Percentiles rank a stretch among this genome's conserved stretches.
phyloP scores from a whole-genome alignment of 2,888 invertebrate genomes.

The Crepidodera aurea region DNA sequence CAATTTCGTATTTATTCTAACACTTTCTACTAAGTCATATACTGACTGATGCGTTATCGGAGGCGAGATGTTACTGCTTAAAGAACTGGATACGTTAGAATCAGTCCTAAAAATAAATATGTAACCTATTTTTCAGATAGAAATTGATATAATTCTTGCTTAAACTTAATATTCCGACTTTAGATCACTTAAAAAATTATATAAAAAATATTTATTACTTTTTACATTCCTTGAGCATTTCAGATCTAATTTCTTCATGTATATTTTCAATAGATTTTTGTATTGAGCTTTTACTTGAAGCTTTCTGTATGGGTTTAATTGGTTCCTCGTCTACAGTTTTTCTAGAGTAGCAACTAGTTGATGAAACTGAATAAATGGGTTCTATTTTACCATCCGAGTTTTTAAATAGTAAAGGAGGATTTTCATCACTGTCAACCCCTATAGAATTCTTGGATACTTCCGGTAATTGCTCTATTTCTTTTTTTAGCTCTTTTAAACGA shows the following conservation, averaged over 20 bases:
- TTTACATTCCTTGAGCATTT: conserved; percentile 47
- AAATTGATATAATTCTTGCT: too few species aligned
- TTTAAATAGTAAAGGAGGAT: conserved; percentile 53
- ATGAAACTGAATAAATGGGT: conserved; percentile 44
- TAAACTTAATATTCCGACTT: too few species aligned
- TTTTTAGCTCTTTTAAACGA: conserved; percentile 71
- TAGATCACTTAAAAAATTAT: too few species aligned
- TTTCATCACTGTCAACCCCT: conserved; percentile 50
- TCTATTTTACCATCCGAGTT: conserved; percentile 56
- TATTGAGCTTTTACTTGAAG: conserved; percentile 48
- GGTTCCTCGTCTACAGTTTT: conserved; percentile 49
- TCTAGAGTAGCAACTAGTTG: conserved; percentile 40
- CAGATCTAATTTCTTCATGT: conserved; percentile 53
- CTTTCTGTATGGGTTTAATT: conserved; percentile 51
- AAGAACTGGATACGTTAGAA: conserved; percentile 39
- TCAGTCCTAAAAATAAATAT: conserved; percentile 40
- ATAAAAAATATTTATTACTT: conserved; percentile 31
- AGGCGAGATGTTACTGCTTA: conserved; percentile 54
- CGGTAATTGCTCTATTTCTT: conserved; percentile 64
- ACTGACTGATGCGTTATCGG: conserved; percentile 67
- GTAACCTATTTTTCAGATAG: too few species aligned
- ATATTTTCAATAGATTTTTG: conserved; percentile 55
- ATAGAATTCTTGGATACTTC: conserved; percentile 52
- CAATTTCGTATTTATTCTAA: conserved; percentile 83
- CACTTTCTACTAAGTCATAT: conserved; percentile 81